phyloP scores from a whole-genome alignment of 2,888 invertebrate species.

The Platycnemis pennipes region DNA sequence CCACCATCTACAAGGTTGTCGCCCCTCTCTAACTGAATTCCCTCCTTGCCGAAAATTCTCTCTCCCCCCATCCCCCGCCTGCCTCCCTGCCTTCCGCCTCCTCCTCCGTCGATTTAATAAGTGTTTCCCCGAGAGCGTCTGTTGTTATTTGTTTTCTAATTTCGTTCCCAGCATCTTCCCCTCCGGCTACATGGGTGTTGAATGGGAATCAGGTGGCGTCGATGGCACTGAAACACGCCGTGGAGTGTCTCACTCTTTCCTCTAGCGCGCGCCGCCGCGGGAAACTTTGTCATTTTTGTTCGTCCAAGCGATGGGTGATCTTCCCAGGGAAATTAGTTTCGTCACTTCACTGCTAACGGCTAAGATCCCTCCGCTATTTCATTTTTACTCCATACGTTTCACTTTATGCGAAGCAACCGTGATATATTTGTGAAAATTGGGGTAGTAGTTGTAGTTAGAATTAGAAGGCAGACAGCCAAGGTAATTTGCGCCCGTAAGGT shows the following conservation, averaged over 20 bases:
- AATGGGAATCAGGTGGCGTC: slow-evolving; percentile 11
- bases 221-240: not conserved
- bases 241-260: not conserved
- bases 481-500: too few species aligned
- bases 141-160: slow-evolving; percentile 36
- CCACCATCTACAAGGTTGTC: not conserved
- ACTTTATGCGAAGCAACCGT: not conserved
- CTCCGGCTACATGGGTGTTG: not conserved
- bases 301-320: not conserved
- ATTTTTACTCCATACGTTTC: not conserved
- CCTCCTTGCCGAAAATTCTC: not conserved
- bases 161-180: not conserved
- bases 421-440: too few species aligned
- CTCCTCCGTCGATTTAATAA: slow-evolving; percentile 5
- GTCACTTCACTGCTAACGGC: not conserved
- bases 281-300: not conserved
- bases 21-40: not conserved
- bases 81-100: not conserved
- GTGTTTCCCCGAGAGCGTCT: slow-evolving; percentile 16
- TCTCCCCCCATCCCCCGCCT: not conserved
- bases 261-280: not conserved
- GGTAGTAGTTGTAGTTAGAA: too few species aligned
- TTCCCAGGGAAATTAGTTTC: not conserved
- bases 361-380: not conserved
- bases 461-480: too few species aligned